Evolutionary conservation across 1,140 invertebrate species (phyloP).

Genomic region (Drosophila teissieri): DNA sequence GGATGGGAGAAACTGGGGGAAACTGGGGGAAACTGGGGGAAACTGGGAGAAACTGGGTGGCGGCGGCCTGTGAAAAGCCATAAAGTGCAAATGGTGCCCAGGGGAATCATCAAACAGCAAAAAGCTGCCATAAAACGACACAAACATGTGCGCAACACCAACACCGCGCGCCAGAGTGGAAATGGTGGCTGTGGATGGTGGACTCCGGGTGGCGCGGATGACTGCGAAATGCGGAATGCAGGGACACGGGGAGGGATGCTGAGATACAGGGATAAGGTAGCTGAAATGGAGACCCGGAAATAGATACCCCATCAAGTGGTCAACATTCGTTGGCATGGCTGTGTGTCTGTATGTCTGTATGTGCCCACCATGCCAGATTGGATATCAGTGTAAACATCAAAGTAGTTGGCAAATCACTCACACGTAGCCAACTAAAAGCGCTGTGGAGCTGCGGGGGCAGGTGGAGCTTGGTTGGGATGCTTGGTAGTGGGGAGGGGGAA

Average conservation of each 20-base stretch:
- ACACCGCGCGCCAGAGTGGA: conserved; percentile 13
- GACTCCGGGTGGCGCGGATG: background rate
- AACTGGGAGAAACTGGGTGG: background rate
- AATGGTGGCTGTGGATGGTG: background rate
- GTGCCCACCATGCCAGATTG: conserved; percentile 47
- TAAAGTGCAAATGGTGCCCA: conserved; percentile 78
- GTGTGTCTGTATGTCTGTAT: background rate
- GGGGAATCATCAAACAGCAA: conserved; percentile 77
- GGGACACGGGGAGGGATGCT: background rate
- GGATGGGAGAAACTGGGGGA: background rate
- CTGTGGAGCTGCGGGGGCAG: background rate
- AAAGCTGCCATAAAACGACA: conserved; percentile 75
- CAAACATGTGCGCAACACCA: conserved; percentile 67
- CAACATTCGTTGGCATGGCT: conserved; percentile 33
- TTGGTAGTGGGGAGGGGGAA: background rate
- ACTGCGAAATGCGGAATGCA: too few relatives aligned
- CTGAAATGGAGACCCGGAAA: conserved; percentile 45
- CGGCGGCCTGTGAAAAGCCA: conserved; percentile 68
- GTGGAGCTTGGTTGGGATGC: background rate
- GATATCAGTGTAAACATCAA: conserved; percentile 66
- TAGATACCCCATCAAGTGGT: conserved; percentile 74
- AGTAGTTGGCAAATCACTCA: conserved; percentile 68
- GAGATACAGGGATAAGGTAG: background rate
- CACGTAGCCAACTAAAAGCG: conserved; percentile 59
- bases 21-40: too few relatives aligned